Evolutionary conservation across 1,140 invertebrate species (phyloP).

Genomic region (roundworm (Caenorhabditis elegans)): WBcel235 BX284604.4:14905501-14906000

Average conservation of each 20-base stretch:
- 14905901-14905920: constrained; percentile 92
- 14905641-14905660: constrained; percentile 23
- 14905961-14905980: constrained; percentile 76
- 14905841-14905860: neutral
- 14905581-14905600: constrained; percentile 15
- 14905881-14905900: constrained; percentile 78
- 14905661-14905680: neutral
- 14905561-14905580: constrained; percentile 27
- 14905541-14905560: neutral
- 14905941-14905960: constrained; percentile 77
- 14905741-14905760: no score
- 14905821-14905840: constrained; percentile 1
- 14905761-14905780: no score
- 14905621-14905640: constrained; percentile 26
- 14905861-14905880: constrained; percentile 14
- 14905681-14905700: neutral
- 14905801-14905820: no score
- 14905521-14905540: no score
- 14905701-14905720: neutral
- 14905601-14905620: constrained; percentile 16
- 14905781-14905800: no score
- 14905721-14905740: no score
- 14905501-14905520: no score
- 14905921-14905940: constrained; percentile 86
- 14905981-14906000: constrained; percentile 73